Evolutionary conservation across 2,797 vertebrate species (phyloP).

Genomic region (Nannoperca obscura): DNA sequence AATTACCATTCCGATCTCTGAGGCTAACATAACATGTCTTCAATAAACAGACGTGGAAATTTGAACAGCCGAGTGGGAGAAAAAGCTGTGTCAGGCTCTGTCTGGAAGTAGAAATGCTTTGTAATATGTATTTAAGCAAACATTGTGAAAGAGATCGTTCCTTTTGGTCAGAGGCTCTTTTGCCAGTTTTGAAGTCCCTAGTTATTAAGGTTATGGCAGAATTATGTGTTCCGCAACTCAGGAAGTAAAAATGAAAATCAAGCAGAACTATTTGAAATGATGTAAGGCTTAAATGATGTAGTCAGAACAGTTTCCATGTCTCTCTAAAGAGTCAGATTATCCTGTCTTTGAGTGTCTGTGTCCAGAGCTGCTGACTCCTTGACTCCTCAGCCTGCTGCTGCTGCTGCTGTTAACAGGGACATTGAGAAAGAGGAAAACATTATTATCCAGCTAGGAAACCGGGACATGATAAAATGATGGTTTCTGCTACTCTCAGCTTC

Average conservation of each 20-base stretch:
- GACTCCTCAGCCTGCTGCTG: constrained; percentile 21
- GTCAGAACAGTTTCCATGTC: constrained; percentile 14
- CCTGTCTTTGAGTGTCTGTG: constrained; percentile 12
- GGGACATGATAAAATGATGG: constrained; percentile 5
- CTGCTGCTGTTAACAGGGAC: constrained; percentile 6
- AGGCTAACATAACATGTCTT: constrained; percentile 17
- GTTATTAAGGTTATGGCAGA: constrained; percentile 26
- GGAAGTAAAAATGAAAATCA: constrained; percentile 41
- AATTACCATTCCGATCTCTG: neutral
- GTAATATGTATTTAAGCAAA: constrained; percentile 4
- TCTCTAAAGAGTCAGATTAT: constrained; percentile 38
- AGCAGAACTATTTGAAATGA: constrained; percentile 21
- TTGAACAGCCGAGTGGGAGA: constrained; percentile 1
- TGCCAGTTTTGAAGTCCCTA: neutral
- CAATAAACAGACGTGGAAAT: constrained; percentile 9
- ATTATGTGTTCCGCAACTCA: constrained; percentile 28
- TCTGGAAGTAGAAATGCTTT: constrained; percentile 18
- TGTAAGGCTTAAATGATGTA: constrained; percentile 23
- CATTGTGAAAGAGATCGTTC: neutral
- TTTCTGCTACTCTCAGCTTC: constrained; percentile 29
- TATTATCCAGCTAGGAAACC: constrained; percentile 5
- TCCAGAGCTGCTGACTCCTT: constrained; percentile 35
- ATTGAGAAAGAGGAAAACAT: constrained; percentile 6
- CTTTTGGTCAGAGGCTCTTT: constrained; percentile 8
- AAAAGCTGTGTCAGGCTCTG: constrained; percentile 5